Evolutionary conservation across 2,113 vertebrate species (phyloP), one percentile per base, ranked within the genome.

Genomic region (Dromaius novaehollandiae): DNA sequence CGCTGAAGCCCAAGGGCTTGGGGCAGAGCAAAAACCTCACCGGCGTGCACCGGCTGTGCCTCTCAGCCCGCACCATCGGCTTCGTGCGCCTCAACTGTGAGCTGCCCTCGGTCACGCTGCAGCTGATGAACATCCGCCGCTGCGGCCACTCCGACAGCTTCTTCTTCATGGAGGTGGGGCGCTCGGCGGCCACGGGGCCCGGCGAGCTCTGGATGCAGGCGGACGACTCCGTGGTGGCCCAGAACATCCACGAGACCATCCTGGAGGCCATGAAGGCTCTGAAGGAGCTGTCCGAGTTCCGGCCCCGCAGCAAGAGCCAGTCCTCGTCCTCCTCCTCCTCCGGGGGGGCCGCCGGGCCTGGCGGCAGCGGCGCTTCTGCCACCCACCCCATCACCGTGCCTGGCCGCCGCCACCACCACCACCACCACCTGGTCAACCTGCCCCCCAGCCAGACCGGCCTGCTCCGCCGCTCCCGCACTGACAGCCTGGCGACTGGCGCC

Each of bases 171-270:
- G 99, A 99, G 97, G 99, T 99, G 77, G 99, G 99, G 61, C 98
- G 99, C 58, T 99, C 99, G 4, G 99, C 99, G 3, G 98, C 99
- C 95, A 99, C 99, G 22, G 99, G 99, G n/a, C 99, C 99, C 17
- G 99, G 99, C 11, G 99, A 99, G 98, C 97, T 99, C 36, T 99
- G 99, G 99, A 99, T 99, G 99, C 99, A 99, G 95, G 99, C 99
- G 2, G 99, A 99, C 63, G 99, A 99, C 97, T 99, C 99, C 2
- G 99, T 99, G 94, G 99, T 99, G 95, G 99, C 99, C n/a, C 99
- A 99, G 89, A 99, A 99, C 96, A 99, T 99, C 93, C 99, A 99
- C 82, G 99, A 99, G 97, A 99, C 99, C 50, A 99, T 99, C 82
- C 88, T 99, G 94, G 99, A 99, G 96, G 99, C 99, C 16, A 99